Evolutionary conservation across 2,113 vertebrate genomes (phyloP).

Genomic region (Poeciliopsis occidentalis): DNA sequence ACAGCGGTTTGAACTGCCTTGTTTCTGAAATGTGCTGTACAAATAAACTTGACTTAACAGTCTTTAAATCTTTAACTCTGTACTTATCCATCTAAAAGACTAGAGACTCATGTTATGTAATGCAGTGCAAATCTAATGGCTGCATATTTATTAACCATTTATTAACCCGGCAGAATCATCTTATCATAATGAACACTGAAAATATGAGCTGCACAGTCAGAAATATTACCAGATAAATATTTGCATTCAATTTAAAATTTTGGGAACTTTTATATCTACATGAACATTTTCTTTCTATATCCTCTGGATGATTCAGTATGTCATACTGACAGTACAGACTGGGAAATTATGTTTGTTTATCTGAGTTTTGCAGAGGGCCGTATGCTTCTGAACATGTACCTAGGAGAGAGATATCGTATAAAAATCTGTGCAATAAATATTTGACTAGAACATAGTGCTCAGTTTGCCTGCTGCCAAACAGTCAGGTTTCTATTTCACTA

Average conservation of each 20-base stretch:
- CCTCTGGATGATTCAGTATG: neutral
- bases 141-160: constrained; percentile 32
- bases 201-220: neutral
- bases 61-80: no score
- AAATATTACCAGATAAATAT: constrained; percentile 23
- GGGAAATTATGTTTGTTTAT: constrained; percentile 16
- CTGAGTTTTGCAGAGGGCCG: constrained; percentile 25
- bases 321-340: neutral
- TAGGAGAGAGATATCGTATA: constrained; percentile 29
- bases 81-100: neutral
- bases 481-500: constrained; percentile 16
- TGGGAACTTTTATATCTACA: constrained; percentile 3
- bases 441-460: constrained; percentile 7
- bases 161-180: constrained; percentile 13
- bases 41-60: no score
- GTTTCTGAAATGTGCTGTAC: no score
- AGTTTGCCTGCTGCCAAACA: constrained; percentile 30
- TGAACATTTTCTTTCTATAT: constrained; percentile 12
- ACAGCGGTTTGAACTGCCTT: no score
- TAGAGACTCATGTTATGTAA: constrained; percentile 36
- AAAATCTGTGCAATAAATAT: constrained; percentile 40
- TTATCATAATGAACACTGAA: neutral
- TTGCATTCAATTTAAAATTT: constrained; percentile 25
- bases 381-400: constrained; percentile 20
- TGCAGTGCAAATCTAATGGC: constrained; percentile 37